Evolutionary conservation across 1,140 invertebrate species (phyloP), one percentile per base, ranked within the genome.

Genomic region (Microplitis mediator): DNA sequence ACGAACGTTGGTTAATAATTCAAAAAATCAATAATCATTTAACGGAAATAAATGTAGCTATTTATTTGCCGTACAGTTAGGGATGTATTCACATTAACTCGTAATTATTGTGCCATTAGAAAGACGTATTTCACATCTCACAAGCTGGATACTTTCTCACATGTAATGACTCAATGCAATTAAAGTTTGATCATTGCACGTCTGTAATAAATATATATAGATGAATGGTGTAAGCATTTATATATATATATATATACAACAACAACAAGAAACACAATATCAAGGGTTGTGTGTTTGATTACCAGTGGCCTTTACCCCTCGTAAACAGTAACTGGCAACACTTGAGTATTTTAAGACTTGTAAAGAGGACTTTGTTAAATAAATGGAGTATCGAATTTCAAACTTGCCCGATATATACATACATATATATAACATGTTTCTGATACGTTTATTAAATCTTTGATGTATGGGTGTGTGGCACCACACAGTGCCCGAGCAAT

Each of bases 61-160:
- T 51, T 6, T 11, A 51, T 58, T 13, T 23, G 32, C 4, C 32
- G 6, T 52, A 11, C 23, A 14, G 31, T 11, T 23, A 34, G 52
- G 52, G 35, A 68, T 34, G 32, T 54, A 35, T 60, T 56, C 52
- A 34, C 32, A 68, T 68, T 58, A 67, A 67, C 32, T 68, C 31
- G 1, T 56, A 68, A 68, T 68, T 68, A 68, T 60, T n/a, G 50
- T 68, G 31, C 66, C 58, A 36, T 68, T 68, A 23, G 54, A 60
- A 39, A n/a, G 31, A 35, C n/a, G 32, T 68, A 58, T 36, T 67
- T 67, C 4, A 14, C 34, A 11, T 51, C 3, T 23, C 16, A 60
- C 66, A 68, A 58, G 66, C 51, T 68, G 66, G 11, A 2, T 58
- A 34, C 35, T 67, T 68, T 68, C 66, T 54, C 66, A 68, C 51